Percentiles rank a stretch among this genome's conserved stretches.
These are phyloP conservation scores for Pseudorhiza aurosa DNA, from an alignment of 30 jellyfish, hydroid and myxozoan species.

Conservation along the genomic window DNA sequence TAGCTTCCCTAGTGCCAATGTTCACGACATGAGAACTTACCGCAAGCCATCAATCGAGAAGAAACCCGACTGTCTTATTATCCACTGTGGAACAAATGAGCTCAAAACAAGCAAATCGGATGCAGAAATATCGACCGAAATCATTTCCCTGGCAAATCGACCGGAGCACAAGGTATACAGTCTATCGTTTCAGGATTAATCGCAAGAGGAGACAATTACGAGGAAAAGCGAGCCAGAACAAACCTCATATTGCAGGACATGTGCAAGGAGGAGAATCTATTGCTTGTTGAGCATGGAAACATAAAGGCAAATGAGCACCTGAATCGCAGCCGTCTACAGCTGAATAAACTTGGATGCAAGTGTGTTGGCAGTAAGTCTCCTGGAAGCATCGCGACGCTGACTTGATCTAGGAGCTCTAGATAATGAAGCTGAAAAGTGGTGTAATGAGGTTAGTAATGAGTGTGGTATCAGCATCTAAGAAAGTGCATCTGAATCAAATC, in stretches of 20 bases:
- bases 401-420: constrained; percentile 4
- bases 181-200: not conserved
- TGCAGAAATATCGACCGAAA: not conserved
- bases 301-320: constrained; percentile 8
- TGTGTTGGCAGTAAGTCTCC: not conserved
- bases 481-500: constrained; percentile 11
- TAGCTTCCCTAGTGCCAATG: not conserved
- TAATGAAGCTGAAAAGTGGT: constrained; percentile 1
- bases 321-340: not conserved
- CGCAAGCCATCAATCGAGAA: not conserved
- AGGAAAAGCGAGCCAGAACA: constrained; percentile 32
- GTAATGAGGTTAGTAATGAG: not conserved
- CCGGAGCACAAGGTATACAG: not conserved
- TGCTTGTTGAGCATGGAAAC: constrained; percentile 40
- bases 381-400: not conserved
- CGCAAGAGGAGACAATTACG: not conserved
- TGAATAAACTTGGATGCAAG: constrained; percentile 4
- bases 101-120: not conserved
- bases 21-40: not conserved
- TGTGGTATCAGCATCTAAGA: constrained; percentile 7
- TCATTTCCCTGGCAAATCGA: not conserved
- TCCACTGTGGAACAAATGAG: constrained; percentile 7
- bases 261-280: constrained; percentile 38
- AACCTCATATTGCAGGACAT: constrained; percentile 35
- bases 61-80: not conserved